Conservation (phyloP, 1,140 invertebrate species). For the Neodiprion lecontei region DNA sequence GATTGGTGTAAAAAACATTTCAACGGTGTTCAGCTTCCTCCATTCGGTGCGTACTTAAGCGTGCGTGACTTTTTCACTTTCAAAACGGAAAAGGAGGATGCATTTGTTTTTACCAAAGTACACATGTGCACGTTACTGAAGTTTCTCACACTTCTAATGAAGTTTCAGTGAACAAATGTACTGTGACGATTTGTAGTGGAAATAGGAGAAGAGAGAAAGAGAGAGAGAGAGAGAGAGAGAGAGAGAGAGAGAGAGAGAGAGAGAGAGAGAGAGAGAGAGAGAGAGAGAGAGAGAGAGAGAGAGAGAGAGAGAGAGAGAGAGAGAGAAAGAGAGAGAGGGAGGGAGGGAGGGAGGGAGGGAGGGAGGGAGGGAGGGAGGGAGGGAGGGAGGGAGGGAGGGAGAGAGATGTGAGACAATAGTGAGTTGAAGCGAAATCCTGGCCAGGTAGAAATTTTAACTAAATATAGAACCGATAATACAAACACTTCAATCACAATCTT, state of each 20-base stretch:
- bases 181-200: neutral
- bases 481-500: too few species aligned
- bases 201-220: too few species aligned
- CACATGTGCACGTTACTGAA: slow-evolving; percentile 1
- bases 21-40: too few species aligned
- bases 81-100: too few species aligned
- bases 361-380: neutral
- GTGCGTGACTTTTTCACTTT: too few species aligned
- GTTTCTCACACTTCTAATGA: slow-evolving; percentile 37
- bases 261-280: neutral
- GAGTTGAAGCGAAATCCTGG: slow-evolving; percentile 12
- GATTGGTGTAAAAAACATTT: too few species aligned
- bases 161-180: slow-evolving; percentile 37
- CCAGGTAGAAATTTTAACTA: neutral
- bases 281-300: too few species aligned
- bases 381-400: neutral
- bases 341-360: neutral
- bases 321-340: neutral
- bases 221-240: neutral
- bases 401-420: neutral
- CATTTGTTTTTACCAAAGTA: too few species aligned
- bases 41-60: too few species aligned
- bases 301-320: too few species aligned
- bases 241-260: slow-evolving; percentile 3
- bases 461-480: too few species aligned